Evolutionary conservation across 2,888 invertebrate species (phyloP).

Genomic region (Conchocele bisecta): DNA sequence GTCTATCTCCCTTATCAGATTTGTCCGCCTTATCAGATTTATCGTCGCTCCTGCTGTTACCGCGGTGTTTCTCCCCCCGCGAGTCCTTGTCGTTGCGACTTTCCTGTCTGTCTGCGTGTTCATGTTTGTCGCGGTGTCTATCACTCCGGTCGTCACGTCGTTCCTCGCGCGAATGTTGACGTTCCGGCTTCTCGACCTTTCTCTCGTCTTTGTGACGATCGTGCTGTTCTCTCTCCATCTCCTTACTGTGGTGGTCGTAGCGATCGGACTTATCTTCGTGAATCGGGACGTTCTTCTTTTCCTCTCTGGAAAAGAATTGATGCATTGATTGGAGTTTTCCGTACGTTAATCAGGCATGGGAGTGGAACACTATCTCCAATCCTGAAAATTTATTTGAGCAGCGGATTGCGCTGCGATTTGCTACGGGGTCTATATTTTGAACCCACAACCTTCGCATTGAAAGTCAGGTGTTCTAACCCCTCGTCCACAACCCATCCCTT

Average conservation of each 20-base stretch:
- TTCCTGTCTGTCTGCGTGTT: constrained; percentile 30
- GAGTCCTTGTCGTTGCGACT: constrained; percentile 30
- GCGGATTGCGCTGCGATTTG: too few species aligned
- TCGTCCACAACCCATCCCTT: too few species aligned
- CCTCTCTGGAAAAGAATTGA: constrained; percentile 37
- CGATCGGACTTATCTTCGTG: constrained; percentile 32
- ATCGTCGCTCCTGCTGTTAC: constrained; percentile 39
- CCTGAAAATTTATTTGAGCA: too few species aligned
- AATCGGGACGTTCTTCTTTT: constrained; percentile 17
- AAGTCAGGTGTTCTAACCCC: too few species aligned
- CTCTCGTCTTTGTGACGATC: constrained; percentile 28
- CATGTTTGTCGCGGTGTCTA: constrained; percentile 28
- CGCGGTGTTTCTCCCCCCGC: constrained; percentile 41
- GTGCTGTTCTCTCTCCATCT: not conserved
- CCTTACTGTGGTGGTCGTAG: constrained; percentile 13
- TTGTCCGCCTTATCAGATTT: constrained; percentile 36
- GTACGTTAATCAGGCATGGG: too few species aligned
- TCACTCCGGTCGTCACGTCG: constrained; percentile 32
- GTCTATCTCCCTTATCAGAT: constrained; percentile 41
- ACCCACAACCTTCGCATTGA: too few species aligned
- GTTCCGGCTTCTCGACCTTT: constrained; percentile 20
- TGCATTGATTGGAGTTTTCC: too few species aligned
- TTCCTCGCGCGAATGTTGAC: constrained; percentile 24
- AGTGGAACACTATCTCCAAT: too few species aligned
- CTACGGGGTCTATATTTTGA: too few species aligned